Percentiles rank a stretch among this genome's conserved stretches.
These are phyloP conservation scores for Thymallus thymallus DNA, from an alignment of 2,113 vertebrate genomes.

Conservation along the genomic window DNA sequence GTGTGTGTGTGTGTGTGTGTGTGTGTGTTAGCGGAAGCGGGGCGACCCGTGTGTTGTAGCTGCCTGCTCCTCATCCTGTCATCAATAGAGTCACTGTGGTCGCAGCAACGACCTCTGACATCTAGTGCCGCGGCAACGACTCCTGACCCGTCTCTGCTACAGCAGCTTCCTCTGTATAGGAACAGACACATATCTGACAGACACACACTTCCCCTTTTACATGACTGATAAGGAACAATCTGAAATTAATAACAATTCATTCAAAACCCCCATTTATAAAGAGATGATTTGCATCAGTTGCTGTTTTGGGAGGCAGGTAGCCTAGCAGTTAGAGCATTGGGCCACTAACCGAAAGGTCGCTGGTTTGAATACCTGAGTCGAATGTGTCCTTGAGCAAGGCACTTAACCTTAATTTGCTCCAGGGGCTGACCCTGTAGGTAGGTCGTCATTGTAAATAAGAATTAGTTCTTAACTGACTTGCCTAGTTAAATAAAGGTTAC, in stretches of 20 bases:
- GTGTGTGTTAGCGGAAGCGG: conserved; percentile 56
- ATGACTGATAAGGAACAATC: neutral
- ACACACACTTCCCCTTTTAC: neutral
- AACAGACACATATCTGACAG: conserved; percentile 39
- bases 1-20: neutral
- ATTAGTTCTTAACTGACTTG: no score
- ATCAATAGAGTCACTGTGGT: conserved; percentile 55
- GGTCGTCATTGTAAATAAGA: no score
- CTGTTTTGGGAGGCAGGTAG: no score
- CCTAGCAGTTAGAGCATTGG: no score
- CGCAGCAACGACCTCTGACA: conserved; percentile 33
- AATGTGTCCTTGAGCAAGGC: no score
- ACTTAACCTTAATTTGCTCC: no score
- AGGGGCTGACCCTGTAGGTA: no score
- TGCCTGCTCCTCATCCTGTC: conserved; percentile 22
- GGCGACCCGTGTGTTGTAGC: conserved; percentile 41
- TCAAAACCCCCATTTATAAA: no score
- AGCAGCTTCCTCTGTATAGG: conserved; percentile 46
- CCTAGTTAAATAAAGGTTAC: no score
- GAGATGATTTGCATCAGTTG: no score
- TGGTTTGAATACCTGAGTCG: no score
- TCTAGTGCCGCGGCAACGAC: conserved; percentile 21
- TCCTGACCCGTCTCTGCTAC: conserved; percentile 13
- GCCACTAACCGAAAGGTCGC: no score
- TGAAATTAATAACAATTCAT: neutral